A percentile compares a stretch with the other conserved stretches of the same genome.
Evolutionary conservation across 2,113 vertebrate genomes (phyloP).

Genomic region (Salminus brasiliensis): DNA sequence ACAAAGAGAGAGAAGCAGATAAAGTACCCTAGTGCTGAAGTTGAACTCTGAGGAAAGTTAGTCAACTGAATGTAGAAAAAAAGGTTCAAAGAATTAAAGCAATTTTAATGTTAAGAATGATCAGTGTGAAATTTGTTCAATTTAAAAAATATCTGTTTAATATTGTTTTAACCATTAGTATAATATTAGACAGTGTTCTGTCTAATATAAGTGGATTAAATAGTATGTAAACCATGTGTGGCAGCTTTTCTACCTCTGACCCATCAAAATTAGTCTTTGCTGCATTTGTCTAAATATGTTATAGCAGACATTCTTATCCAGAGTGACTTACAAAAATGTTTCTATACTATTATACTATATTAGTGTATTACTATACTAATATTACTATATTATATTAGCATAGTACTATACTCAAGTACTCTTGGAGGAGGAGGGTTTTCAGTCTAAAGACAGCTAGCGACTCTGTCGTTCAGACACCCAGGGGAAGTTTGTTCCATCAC

Average conservation of each 20-base stretch:
- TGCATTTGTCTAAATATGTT: not conserved
- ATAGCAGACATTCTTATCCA: not conserved
- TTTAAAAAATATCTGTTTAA: too few species aligned
- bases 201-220: not conserved
- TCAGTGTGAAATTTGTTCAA: too few species aligned
- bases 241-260: not conserved
- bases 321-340: too few species aligned
- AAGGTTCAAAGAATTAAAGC: too few species aligned
- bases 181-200: not conserved
- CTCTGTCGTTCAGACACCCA: too few species aligned
- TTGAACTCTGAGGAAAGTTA: not conserved
- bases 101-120: too few species aligned
- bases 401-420: too few species aligned
- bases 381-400: too few species aligned
- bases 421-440: too few species aligned
- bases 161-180: not conserved
- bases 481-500: too few species aligned
- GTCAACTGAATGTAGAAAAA: not conserved
- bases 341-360: not conserved
- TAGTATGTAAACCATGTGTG: not conserved
- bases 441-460: too few species aligned
- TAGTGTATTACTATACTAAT: too few species aligned
- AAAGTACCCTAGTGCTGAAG: not conserved
- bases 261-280: not conserved
- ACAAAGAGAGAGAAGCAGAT: not conserved